Percentiles rank a stretch among this genome's conserved stretches.
phyloP scores from a whole-genome alignment of 2,797 vertebrate species.

The Pogoniulus pusillus region DNA sequence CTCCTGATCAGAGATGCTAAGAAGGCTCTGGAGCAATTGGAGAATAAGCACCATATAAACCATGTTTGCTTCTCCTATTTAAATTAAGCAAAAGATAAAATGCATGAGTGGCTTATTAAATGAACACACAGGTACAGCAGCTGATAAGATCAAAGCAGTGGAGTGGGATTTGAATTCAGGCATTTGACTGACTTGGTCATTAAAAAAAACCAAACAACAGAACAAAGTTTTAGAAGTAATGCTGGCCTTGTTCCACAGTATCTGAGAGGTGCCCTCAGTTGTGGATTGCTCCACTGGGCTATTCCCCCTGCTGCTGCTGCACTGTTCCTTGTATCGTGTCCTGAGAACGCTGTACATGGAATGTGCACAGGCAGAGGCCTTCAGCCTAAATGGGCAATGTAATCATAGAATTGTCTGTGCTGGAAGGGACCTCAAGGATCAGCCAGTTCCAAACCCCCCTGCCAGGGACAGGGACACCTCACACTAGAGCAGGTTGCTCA shows the following conservation, averaged over 20 bases:
- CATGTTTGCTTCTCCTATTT: conserved; percentile 64
- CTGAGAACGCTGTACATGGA: conserved; percentile 26
- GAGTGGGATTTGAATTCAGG: conserved; percentile 65
- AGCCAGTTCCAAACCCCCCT: no score
- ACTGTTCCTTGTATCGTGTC: conserved; percentile 46
- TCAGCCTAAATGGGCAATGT: neutral
- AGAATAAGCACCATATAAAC: conserved; percentile 60
- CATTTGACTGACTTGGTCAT: conserved; percentile 47
- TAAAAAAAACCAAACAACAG: neutral
- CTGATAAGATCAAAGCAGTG: conserved; percentile 66
- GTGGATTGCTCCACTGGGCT: conserved; percentile 21
- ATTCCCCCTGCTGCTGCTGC: conserved; percentile 19
- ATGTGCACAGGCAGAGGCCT: conserved; percentile 14
- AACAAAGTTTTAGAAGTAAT: conserved; percentile 54
- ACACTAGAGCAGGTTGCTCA: no score
- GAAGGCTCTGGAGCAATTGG: conserved; percentile 61
- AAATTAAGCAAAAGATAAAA: conserved; percentile 67
- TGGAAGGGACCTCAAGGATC: no score
- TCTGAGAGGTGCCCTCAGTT: conserved; percentile 39
- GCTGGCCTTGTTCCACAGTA: conserved; percentile 39
- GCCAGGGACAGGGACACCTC: no score
- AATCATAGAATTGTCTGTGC: no score
- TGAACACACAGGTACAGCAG: conserved; percentile 30
- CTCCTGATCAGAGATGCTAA: conserved; percentile 56
- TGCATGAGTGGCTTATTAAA: conserved; percentile 54